phyloP scores from a whole-genome alignment of 2,888 invertebrate genomes.

The Pardosa pseudoannulata region DNA sequence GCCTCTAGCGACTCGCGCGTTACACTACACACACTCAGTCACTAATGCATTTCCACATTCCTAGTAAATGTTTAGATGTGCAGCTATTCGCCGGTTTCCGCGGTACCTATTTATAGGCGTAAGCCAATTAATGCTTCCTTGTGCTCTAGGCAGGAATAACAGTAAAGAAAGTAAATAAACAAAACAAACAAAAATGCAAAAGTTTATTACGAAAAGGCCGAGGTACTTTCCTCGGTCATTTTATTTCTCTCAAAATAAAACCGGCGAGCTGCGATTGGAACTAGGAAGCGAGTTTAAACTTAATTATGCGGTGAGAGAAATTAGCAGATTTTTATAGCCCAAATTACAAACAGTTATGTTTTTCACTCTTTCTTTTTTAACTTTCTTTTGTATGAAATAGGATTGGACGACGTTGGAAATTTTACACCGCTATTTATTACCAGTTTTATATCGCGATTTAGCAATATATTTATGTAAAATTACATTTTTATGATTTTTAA shows the following conservation, averaged over 20 bases:
- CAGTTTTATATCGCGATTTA: too few species aligned
- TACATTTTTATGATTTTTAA: too few species aligned
- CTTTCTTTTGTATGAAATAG: too few species aligned
- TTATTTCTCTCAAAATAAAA: too few species aligned
- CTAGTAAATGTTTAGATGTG: not conserved
- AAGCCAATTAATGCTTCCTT: conserved; percentile 13
- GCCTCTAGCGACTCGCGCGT: not conserved
- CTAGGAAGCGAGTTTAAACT: not conserved
- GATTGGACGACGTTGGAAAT: too few species aligned
- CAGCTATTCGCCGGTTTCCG: not conserved
- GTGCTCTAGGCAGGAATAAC: not conserved
- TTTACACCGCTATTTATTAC: too few species aligned
- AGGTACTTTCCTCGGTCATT: not conserved
- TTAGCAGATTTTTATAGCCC: not conserved
- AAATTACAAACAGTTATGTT: not conserved
- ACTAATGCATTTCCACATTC: conserved; percentile 11
- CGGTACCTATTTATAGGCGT: not conserved
- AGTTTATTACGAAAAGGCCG: not conserved
- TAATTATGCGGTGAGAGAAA: not conserved
- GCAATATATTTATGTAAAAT: too few species aligned
- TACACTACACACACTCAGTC: not conserved
- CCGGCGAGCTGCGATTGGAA: not conserved
- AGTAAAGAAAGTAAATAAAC: too few species aligned
- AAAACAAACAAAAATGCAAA: not conserved
- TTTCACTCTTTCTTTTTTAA: too few species aligned